Evolutionary conservation across 2,888 invertebrate genomes (phyloP).

Genomic region (Ophioninae sp.): DNA sequence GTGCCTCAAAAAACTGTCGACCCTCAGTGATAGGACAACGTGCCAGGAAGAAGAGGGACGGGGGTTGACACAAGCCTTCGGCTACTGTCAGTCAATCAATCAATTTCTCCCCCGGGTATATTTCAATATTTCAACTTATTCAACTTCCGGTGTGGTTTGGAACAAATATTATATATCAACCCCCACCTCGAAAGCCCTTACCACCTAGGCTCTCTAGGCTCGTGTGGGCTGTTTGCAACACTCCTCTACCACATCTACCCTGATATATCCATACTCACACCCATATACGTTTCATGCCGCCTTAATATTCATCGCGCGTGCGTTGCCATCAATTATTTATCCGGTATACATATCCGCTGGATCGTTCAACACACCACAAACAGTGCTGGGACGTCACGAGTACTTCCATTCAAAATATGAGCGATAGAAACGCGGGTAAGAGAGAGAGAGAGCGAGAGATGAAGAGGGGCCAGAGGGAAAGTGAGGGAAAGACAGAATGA

Average conservation of each 20-base stretch:
- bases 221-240: conserved; percentile 4
- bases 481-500: not conserved
- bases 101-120: not conserved
- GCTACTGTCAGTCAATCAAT: conserved; percentile 20
- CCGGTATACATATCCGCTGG: conserved; percentile 2
- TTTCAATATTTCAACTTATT: conserved; percentile 9
- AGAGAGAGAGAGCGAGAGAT: not conserved
- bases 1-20: not conserved
- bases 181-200: not conserved
- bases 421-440: not conserved
- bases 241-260: not conserved
- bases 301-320: conserved; percentile 42
- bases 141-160: not conserved
- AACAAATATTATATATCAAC: not conserved
- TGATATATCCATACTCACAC: not conserved
- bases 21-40: not conserved
- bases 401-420: conserved; percentile 48
- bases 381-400: conserved; percentile 49
- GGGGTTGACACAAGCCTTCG: conserved; percentile 2
- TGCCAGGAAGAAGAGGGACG: not conserved
- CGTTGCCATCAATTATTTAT: conserved; percentile 45
- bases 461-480: not conserved
- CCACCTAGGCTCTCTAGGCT: not conserved
- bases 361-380: conserved; percentile 43
- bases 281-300: conserved; percentile 20